phyloP scores from a whole-genome alignment of 2,113 vertebrate species.

The Pygoscelis antarcticus region DNA sequence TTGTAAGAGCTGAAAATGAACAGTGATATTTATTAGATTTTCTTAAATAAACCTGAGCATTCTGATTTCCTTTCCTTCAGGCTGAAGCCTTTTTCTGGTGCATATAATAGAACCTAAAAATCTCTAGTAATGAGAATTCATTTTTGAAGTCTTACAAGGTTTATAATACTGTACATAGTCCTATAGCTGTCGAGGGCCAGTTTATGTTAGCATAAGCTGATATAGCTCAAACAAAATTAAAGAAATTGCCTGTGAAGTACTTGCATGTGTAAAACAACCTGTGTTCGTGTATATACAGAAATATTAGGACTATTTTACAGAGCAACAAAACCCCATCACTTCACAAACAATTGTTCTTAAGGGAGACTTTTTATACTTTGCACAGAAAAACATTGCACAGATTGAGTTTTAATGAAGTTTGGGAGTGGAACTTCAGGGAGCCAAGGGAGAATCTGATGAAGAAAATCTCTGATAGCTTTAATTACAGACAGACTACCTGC shows the following conservation, averaged over 20 bases:
- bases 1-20: not conserved
- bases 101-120: not conserved
- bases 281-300: not conserved
- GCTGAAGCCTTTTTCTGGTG: not conserved
- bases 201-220: not conserved
- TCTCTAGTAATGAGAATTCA: not conserved
- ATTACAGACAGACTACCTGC: not conserved
- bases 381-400: not conserved
- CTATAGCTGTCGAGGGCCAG: not conserved
- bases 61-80: not conserved
- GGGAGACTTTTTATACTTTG: not conserved
- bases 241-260: not conserved
- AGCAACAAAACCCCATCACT: not conserved
- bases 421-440: not conserved
- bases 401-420: conserved; percentile 12
- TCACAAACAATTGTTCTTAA: not conserved
- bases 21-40: not conserved
- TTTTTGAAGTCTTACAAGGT: not conserved
- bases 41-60: not conserved
- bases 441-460: not conserved
- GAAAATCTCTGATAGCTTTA: not conserved
- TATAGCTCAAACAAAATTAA: not conserved
- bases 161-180: not conserved
- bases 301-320: not conserved
- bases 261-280: not conserved